Conservation (phyloP, 2,797 vertebrate species). For the Coranthus polyacanthus region DNA sequence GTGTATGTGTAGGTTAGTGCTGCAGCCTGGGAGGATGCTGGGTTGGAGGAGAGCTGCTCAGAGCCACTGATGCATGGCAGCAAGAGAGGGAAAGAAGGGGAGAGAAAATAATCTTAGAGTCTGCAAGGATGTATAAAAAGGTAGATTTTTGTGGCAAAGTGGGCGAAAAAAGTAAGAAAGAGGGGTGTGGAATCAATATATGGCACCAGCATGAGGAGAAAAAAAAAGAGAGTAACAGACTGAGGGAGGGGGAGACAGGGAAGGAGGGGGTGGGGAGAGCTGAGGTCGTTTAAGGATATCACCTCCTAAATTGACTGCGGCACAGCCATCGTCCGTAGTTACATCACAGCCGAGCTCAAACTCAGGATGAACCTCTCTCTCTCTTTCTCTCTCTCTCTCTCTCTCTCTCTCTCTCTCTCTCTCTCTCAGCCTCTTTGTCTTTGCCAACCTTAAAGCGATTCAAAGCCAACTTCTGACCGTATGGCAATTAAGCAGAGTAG, state of each 20-base stretch:
- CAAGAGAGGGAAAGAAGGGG: slow-evolving; percentile 17
- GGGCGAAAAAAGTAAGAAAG: slow-evolving; percentile 22
- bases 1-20: slow-evolving; percentile 37
- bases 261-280: slow-evolving; percentile 26
- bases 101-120: slow-evolving; percentile 48
- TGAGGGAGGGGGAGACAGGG: background rate
- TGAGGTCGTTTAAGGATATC: slow-evolving; percentile 74
- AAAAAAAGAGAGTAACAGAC: background rate
- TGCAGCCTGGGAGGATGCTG: slow-evolving; percentile 46
- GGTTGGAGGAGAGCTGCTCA: slow-evolving; percentile 31
- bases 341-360: slow-evolving; percentile 71
- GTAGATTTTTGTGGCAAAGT: slow-evolving; percentile 35
- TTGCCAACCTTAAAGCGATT: slow-evolving; percentile 34
- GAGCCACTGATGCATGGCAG: slow-evolving; percentile 59
- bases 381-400: slow-evolving; percentile 1
- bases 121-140: slow-evolving; percentile 17
- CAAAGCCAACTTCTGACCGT: slow-evolving; percentile 31
- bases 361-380: slow-evolving; percentile 57
- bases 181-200: slow-evolving; percentile 58
- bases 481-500: slow-evolving; percentile 11
- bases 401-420: slow-evolving; percentile 32
- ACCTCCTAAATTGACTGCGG: slow-evolving; percentile 77
- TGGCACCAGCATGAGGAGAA: slow-evolving; percentile 40
- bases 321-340: slow-evolving; percentile 70
- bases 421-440: slow-evolving; percentile 28